Evolutionary conservation across 1,140 invertebrate species (phyloP).

Genomic region (Drosophila ambigua): DNA sequence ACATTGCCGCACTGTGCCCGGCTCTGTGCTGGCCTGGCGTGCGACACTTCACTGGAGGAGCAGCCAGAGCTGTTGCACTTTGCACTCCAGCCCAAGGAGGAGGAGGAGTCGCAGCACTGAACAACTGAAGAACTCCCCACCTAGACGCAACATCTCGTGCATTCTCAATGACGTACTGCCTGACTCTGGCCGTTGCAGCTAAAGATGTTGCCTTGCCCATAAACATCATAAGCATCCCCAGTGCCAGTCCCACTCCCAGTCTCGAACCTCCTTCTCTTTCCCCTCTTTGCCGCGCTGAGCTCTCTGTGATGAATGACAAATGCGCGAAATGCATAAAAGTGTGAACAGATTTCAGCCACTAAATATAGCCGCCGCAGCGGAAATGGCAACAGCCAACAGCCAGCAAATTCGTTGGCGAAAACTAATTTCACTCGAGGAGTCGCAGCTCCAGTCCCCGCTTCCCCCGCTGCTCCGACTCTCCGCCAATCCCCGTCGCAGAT

Average conservation of each 20-base stretch:
- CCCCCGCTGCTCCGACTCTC: not conserved
- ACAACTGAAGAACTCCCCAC: constrained; percentile 30
- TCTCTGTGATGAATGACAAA: constrained; percentile 67
- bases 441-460: constrained; percentile 5
- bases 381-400: constrained; percentile 15
- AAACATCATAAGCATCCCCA: constrained; percentile 24
- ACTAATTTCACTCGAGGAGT: constrained; percentile 42
- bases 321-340: constrained; percentile 72
- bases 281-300: not conserved
- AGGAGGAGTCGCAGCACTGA: not conserved
- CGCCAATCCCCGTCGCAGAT: constrained; percentile 6
- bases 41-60: constrained; percentile 64
- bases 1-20: constrained; percentile 17
- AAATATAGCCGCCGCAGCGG: constrained; percentile 51
- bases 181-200: constrained; percentile 53
- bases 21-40: constrained; percentile 46
- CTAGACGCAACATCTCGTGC: constrained; percentile 5
- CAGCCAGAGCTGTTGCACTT: constrained; percentile 68
- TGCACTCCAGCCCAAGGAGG: constrained; percentile 66
- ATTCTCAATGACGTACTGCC: constrained; percentile 64
- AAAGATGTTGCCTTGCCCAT: constrained; percentile 54
- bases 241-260: not conserved
- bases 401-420: not conserved
- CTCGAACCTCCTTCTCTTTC: not conserved
- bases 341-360: constrained; percentile 57